phyloP scores from a whole-genome alignment of 2,113 vertebrate species.

The Ictidomys tridecemlineatus region DNA sequence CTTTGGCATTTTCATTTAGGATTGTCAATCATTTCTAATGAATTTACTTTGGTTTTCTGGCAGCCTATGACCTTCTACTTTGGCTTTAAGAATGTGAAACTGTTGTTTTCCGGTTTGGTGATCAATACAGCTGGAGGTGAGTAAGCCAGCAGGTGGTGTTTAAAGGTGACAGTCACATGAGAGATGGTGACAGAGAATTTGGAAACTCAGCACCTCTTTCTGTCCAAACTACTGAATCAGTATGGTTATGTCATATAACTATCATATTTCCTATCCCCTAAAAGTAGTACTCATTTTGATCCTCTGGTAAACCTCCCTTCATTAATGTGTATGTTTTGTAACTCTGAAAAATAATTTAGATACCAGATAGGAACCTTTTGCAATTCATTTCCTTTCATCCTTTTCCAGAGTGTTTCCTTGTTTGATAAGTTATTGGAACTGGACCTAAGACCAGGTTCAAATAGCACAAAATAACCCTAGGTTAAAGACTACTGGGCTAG shows the following conservation, averaged over 20 bases:
- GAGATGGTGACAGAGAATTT: slow-evolving; percentile 11
- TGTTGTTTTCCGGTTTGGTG: slow-evolving; percentile 94
- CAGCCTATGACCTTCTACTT: slow-evolving; percentile 98
- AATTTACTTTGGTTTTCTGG: slow-evolving; percentile 69
- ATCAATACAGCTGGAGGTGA: slow-evolving; percentile 97
- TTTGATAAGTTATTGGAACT: slow-evolving; percentile 39
- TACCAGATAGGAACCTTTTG: slow-evolving; percentile 33
- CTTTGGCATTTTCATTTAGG: slow-evolving; percentile 18
- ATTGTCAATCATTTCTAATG: slow-evolving; percentile 49
- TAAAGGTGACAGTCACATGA: not conserved
- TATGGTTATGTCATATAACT: not conserved
- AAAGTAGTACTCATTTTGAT: not conserved
- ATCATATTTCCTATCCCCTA: not conserved
- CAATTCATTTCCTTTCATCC: not conserved
- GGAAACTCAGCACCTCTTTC: slow-evolving; percentile 39
- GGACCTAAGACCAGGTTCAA: not conserved
- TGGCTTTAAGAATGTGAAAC: slow-evolving; percentile 91
- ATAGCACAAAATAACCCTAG: not conserved
- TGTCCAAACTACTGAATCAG: not conserved
- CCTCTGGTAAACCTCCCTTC: slow-evolving; percentile 19
- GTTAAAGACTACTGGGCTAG: not conserved
- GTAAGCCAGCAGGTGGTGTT: slow-evolving; percentile 73
- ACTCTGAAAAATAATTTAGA: slow-evolving; percentile 54
- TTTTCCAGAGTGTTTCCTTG: slow-evolving; percentile 54
- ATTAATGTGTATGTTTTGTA: slow-evolving; percentile 20